Evolutionary conservation across 2,888 invertebrate genomes (phyloP).

Genomic region (Oxyscelio sp.): DNA sequence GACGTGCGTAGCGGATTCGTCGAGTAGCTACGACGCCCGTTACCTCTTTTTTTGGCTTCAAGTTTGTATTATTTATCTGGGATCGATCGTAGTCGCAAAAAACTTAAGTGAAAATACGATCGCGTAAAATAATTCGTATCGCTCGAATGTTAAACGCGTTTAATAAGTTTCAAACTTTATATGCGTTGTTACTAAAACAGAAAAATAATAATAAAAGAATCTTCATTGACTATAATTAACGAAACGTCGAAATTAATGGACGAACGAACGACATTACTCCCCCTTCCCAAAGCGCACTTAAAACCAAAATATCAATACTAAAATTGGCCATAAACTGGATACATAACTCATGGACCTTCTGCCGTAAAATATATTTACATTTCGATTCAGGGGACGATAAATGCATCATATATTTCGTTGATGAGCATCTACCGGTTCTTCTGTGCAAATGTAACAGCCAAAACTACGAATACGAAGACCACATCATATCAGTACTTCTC

Average conservation of each 20-base stretch:
- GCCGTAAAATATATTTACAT: conserved; percentile 86
- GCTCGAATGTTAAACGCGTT: neutral
- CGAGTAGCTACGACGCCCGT: conserved; percentile 67
- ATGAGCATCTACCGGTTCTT: conserved; percentile 68
- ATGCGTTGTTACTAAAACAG: neutral
- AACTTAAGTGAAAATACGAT: conserved; percentile 79
- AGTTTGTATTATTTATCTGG: conserved; percentile 74
- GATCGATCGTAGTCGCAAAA: conserved; percentile 75
- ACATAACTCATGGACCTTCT: conserved; percentile 76
- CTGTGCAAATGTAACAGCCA: conserved; percentile 54
- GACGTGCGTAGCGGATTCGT: no score
- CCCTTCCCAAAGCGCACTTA: conserved; percentile 75
- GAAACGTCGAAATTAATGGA: conserved; percentile 46
- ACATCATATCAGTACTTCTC: conserved; percentile 54
- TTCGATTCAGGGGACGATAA: conserved; percentile 86
- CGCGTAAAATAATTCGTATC: conserved; percentile 32
- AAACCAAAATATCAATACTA: conserved; percentile 85
- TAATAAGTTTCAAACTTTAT: conserved; percentile 10
- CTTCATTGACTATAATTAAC: conserved; percentile 18
- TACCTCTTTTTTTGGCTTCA: conserved; percentile 67
- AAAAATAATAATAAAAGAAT: conserved; percentile 36
- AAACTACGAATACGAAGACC: conserved; percentile 59
- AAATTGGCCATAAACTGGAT: conserved; percentile 86
- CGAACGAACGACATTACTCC: conserved; percentile 52
- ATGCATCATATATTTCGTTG: conserved; percentile 84